Percentiles rank a stretch among this genome's conserved stretches.
These are phyloP conservation scores for Epinephelus fuscoguttatus DNA, from an alignment of 2,113 vertebrate species.

Conservation along the genomic window DNA sequence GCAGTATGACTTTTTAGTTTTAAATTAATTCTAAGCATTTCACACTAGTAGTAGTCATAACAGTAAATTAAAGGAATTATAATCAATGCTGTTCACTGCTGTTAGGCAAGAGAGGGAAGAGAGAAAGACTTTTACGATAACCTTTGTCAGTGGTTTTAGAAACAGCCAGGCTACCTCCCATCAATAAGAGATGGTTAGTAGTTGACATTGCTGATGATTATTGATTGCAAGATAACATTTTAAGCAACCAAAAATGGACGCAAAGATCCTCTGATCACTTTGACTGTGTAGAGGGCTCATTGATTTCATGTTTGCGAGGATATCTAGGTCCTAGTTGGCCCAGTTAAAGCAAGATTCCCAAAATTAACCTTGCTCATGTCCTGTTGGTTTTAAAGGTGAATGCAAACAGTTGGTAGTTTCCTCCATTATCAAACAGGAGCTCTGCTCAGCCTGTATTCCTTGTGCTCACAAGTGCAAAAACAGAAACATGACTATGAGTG, in stretches of 20 bases:
- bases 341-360: background rate
- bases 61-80: background rate
- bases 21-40: background rate
- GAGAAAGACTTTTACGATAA: background rate
- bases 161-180: background rate
- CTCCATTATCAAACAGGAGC: background rate
- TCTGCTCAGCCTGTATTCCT: background rate
- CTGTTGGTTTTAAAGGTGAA: background rate
- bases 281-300: background rate
- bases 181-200: background rate
- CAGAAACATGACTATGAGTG: background rate
- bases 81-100: background rate
- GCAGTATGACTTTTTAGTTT: background rate
- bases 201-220: constrained; percentile 20
- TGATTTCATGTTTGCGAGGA: constrained; percentile 17
- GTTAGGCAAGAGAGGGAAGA: background rate
- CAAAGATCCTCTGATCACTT: background rate
- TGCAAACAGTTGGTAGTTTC: background rate
- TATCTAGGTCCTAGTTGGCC: constrained; percentile 9
- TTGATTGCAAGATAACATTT: constrained; percentile 22
- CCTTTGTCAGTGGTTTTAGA: background rate
- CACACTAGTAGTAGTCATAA: background rate
- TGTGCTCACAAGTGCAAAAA: background rate
- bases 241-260: background rate
- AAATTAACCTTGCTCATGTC: background rate